Conservation (phyloP, 2,797 vertebrate genomes). For the Falco concolor region DNA sequence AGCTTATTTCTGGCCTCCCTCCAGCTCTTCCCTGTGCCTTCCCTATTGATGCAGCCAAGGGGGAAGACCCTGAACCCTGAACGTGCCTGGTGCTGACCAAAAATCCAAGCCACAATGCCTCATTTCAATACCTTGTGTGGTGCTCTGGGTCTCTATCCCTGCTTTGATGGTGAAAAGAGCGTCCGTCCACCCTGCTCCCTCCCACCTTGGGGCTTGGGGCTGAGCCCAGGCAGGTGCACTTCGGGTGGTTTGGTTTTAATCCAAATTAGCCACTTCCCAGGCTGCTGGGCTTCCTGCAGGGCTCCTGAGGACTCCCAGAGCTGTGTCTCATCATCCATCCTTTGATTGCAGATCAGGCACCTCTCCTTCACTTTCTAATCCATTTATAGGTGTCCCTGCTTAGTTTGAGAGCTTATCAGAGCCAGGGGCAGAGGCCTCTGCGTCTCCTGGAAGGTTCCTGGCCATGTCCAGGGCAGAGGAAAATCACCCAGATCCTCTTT, state of each 20-base stretch:
- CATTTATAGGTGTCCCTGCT: constrained; percentile 40
- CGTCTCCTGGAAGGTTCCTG: neutral
- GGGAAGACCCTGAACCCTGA: neutral
- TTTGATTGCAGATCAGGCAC: neutral
- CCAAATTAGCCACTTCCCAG: neutral
- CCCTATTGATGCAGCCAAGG: neutral
- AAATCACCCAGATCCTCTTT: neutral
- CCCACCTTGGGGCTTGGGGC: neutral
- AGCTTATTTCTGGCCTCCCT: neutral
- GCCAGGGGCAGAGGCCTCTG: neutral
- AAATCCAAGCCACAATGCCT: accelerated
- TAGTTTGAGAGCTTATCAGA: neutral
- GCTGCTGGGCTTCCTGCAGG: neutral
- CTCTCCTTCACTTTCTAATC: constrained; percentile 67
- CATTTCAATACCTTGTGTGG: neutral
- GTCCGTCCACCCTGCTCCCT: neutral
- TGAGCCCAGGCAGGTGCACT: accelerated
- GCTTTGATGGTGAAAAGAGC: accelerated
- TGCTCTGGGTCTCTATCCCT: neutral
- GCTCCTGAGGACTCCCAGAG: neutral
- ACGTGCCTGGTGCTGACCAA: accelerated
- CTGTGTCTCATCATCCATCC: neutral
- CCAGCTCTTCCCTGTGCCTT: neutral
- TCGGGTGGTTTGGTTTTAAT: neutral
- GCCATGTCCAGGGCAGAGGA: neutral